Evolutionary conservation across 2,797 vertebrate species (phyloP).

Genomic region (Hafferia zeledoni): DNA sequence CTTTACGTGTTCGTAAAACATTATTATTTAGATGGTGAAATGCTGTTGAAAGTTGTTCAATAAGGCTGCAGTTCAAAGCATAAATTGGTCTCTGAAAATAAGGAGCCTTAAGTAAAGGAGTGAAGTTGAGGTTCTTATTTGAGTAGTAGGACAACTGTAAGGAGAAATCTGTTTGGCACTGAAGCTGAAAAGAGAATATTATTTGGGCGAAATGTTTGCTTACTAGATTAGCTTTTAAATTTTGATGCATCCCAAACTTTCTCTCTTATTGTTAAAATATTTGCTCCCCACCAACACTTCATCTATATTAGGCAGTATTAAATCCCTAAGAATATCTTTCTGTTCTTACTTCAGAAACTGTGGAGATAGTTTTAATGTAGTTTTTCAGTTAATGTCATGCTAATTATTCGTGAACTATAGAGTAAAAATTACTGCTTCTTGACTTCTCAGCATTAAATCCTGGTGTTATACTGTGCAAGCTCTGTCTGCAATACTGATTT

Average conservation of each 20-base stretch:
- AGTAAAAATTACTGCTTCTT: slow-evolving; percentile 13
- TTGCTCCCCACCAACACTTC: neutral
- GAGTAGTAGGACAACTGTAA: neutral
- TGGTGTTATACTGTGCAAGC: neutral
- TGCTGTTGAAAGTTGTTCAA: neutral
- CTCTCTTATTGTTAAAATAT: neutral
- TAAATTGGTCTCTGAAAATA: neutral
- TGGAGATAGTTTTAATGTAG: neutral
- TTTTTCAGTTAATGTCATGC: slow-evolving; percentile 11
- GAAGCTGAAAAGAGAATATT: neutral
- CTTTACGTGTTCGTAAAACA: neutral
- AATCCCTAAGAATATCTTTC: neutral
- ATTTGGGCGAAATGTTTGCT: neutral
- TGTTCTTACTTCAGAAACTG: slow-evolving; percentile 16
- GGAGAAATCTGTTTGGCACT: neutral
- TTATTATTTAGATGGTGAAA: neutral
- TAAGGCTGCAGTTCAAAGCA: neutral
- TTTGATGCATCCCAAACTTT: neutral
- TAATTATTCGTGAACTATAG: slow-evolving; percentile 28
- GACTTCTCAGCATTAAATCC: slow-evolving; percentile 23
- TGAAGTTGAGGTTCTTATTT: neutral
- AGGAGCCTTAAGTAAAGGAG: neutral
- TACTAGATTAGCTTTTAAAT: neutral
- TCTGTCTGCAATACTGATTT: slow-evolving; percentile 16
- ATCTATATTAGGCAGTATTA: neutral